Conservation (phyloP, 2,113 vertebrate genomes). For the Callithrix jacchus region DNA sequence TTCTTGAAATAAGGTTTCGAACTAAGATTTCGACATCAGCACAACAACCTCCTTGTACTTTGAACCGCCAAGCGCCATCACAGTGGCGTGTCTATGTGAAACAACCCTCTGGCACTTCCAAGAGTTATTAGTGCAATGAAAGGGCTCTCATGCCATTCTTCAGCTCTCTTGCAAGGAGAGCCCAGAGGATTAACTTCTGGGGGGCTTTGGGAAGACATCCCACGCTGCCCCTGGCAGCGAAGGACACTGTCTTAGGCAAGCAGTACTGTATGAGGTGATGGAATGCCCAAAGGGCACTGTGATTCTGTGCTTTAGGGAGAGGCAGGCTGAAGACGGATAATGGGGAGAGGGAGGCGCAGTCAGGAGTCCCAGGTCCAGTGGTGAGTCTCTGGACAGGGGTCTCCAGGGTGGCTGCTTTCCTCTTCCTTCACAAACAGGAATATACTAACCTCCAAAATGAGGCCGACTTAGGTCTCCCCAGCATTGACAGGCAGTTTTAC, state of each 20-base stretch:
- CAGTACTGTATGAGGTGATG: not conserved
- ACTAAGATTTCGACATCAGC: not conserved
- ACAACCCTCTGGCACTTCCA: not conserved
- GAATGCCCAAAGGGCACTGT: not conserved
- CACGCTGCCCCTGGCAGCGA: not conserved
- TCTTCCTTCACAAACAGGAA: not conserved
- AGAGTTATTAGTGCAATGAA: not conserved
- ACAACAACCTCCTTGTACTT: not conserved
- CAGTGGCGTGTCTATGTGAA: not conserved
- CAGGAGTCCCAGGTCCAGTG: not conserved
- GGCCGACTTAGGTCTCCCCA: not conserved
- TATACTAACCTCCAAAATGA: not conserved
- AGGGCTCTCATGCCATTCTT: not conserved
- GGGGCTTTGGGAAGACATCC: not conserved
- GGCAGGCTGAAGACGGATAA: not conserved
- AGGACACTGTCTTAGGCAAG: not conserved
- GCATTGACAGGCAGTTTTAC: not conserved
- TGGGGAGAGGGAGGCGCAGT: rapidly evolving
- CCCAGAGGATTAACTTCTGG: not conserved
- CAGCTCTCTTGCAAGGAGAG: not conserved
- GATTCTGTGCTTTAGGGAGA: not conserved
- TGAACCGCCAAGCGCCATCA: not conserved
- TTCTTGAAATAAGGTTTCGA: not conserved
- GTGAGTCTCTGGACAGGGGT: not conserved
- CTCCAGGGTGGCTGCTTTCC: not conserved